These are phyloP conservation scores for Amia ocellicauda DNA, from an alignment of 2,113 vertebrate genomes.

Conservation along the genomic window DNA sequence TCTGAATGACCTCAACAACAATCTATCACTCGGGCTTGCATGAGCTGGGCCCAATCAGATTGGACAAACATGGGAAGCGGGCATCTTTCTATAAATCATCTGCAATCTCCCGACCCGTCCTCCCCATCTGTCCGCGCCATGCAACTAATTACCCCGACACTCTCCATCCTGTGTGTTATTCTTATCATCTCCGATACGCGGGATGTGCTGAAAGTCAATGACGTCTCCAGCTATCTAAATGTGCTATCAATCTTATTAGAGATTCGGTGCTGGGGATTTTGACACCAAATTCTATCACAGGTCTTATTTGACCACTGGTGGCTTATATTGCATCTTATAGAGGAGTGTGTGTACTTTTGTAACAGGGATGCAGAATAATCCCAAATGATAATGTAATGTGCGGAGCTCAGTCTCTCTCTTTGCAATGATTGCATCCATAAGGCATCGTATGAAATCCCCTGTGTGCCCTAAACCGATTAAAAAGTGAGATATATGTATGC, in stretches of 20 bases:
- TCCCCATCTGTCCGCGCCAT: conserved; percentile 16
- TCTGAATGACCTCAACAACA: conserved; percentile 25
- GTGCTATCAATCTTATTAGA: conserved; percentile 14
- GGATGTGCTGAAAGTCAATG: conserved; percentile 18
- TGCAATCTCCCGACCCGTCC: conserved; percentile 19
- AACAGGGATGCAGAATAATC: too few relatives aligned
- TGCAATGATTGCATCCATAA: too few relatives aligned
- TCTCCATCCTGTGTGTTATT: conserved; percentile 16
- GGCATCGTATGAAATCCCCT: too few relatives aligned
- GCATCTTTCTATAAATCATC: conserved; percentile 47
- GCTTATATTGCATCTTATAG: too few relatives aligned
- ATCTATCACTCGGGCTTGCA: conserved; percentile 10
- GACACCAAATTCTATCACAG: background rate
- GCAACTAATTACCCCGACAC: conserved; percentile 26
- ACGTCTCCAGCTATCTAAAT: conserved; percentile 7
- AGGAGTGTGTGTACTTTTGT: too few relatives aligned
- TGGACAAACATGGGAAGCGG: conserved; percentile 29
- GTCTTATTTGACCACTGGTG: background rate
- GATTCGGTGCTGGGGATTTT: conserved; percentile 1
- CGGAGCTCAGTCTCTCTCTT: too few relatives aligned
- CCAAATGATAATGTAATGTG: too few relatives aligned
- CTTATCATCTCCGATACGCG: conserved; percentile 20
- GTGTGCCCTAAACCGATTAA: too few relatives aligned
- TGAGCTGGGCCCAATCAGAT: conserved; percentile 17
- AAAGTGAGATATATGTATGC: too few relatives aligned